Percentiles rank a stretch among this genome's conserved stretches.
Conservation (phyloP, 2,888 invertebrate species). For the Brachylomia viminalis region DNA sequence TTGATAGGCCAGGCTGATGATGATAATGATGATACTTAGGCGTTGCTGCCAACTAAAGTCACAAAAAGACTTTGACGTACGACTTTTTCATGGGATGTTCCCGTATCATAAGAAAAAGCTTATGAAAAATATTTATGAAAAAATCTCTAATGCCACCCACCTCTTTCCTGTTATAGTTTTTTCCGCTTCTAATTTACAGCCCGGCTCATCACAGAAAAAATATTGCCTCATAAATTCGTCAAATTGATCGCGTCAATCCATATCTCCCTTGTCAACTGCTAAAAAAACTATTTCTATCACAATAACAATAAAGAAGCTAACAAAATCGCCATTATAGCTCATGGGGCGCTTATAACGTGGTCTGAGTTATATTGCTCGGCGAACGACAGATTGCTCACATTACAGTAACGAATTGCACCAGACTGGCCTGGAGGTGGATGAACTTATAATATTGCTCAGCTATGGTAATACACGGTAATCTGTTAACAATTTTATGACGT, state of each 20-base stretch:
- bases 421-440: constrained; percentile 82
- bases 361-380: constrained; percentile 73
- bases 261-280: constrained; percentile 58
- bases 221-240: constrained; percentile 36
- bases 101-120: no score
- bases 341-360: constrained; percentile 72
- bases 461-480: constrained; percentile 54
- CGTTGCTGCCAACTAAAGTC: not conserved
- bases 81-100: not conserved
- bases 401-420: constrained; percentile 86
- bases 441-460: constrained; percentile 70
- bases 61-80: not conserved
- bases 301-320: constrained; percentile 77
- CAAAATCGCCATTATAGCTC: constrained; percentile 74
- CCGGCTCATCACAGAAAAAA: constrained; percentile 25
- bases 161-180: constrained; percentile 30
- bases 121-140: not conserved
- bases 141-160: not conserved
- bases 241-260: constrained; percentile 62
- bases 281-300: constrained; percentile 51
- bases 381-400: constrained; percentile 87
- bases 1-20: no score
- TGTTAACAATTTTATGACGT: constrained; percentile 26
- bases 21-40: no score
- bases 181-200: constrained; percentile 45